Conservation (phyloP, 2,888 invertebrate species). For the Perizoma flavofasciatum region DNA sequence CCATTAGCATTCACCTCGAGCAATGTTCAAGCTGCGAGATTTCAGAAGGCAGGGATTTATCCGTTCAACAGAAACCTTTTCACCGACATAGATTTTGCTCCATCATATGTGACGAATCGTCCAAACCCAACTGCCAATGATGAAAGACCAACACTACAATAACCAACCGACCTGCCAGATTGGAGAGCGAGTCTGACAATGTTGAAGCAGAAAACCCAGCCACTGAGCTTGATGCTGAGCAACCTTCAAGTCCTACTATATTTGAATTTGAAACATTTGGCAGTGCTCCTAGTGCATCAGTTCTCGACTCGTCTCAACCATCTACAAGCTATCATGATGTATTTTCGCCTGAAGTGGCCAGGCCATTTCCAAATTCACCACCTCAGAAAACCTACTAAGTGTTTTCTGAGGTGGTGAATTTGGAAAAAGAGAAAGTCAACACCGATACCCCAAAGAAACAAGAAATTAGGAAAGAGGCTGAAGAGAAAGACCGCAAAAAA, state of each 20-base stretch:
- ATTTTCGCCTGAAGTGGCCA: background rate
- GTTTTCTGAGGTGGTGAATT: too few relatives aligned
- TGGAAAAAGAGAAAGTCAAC: too few relatives aligned
- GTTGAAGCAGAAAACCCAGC: background rate
- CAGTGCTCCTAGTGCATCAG: background rate
- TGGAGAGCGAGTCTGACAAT: background rate
- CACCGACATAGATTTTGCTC: slow-evolving; percentile 38
- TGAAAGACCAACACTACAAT: too few relatives aligned
- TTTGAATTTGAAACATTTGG: background rate
- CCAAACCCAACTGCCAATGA: too few relatives aligned
- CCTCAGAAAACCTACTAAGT: too few relatives aligned
- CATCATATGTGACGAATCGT: slow-evolving; percentile 6
- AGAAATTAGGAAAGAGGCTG: too few relatives aligned
- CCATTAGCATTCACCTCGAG: slow-evolving; percentile 39
- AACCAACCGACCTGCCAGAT: background rate
- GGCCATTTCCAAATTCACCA: background rate
- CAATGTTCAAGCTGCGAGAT: slow-evolving; percentile 44
- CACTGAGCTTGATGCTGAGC: background rate
- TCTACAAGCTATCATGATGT: background rate
- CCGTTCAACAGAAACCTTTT: slow-evolving; percentile 44
- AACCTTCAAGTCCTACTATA: background rate
- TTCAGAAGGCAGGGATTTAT: slow-evolving; percentile 40
- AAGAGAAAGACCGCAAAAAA: too few relatives aligned
- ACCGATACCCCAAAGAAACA: too few relatives aligned
- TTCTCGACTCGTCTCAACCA: background rate